These are phyloP conservation scores for Mythimna pallens DNA, from an alignment of 2,888 invertebrate genomes.

Conservation along the genomic window DNA sequence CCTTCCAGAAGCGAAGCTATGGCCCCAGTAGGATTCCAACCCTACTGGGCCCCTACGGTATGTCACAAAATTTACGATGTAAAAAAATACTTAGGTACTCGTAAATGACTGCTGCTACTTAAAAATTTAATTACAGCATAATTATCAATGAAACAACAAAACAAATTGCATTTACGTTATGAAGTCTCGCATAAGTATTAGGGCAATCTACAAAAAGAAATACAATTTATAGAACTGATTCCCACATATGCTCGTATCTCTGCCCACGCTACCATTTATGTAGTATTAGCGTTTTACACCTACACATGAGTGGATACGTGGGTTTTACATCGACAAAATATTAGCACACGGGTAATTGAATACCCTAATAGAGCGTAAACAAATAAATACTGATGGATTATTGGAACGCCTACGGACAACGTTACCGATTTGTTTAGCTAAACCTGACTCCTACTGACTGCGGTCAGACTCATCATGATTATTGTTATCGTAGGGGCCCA, in stretches of 20 bases:
- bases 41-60: too few species aligned
- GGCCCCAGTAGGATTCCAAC: too few species aligned
- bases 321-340: conserved; percentile 28
- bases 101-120: background rate
- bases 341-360: conserved; percentile 42
- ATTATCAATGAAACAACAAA: background rate
- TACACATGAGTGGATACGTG: conserved; percentile 12
- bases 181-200: background rate
- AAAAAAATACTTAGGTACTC: background rate
- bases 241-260: background rate
- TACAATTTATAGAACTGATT: conserved; percentile 13
- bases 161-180: background rate
- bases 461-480: background rate
- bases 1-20: too few species aligned
- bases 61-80: too few species aligned
- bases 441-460: conserved; percentile 14
- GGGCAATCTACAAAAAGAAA: background rate
- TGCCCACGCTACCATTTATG: conserved; percentile 15
- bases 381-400: conserved; percentile 31
- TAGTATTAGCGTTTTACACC: conserved; percentile 27
- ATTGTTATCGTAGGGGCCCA: too few species aligned
- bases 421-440: conserved; percentile 15
- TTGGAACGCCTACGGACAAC: conserved; percentile 28
- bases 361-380: conserved; percentile 39
- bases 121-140: background rate